phyloP scores from a whole-genome alignment of 2,113 vertebrate species.

The Malurus alboscapulatus region DNA sequence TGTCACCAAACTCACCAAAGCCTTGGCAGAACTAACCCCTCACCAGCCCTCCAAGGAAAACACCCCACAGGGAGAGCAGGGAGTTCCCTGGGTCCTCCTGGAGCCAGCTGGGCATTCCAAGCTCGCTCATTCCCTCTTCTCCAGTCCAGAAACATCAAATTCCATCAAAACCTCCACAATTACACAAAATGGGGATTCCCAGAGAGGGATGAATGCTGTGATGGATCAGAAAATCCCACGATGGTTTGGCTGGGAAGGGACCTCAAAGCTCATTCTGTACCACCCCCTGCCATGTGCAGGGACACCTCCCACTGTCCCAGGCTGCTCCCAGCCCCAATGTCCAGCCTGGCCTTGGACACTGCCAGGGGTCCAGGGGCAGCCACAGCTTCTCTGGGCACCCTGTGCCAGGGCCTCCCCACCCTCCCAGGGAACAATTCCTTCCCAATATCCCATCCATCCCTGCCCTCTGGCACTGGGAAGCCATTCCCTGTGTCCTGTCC shows the following conservation, averaged over 20 bases:
- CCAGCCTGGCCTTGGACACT: neutral
- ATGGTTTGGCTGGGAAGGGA: fast-evolving
- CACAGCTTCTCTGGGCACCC: neutral
- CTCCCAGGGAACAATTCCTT: neutral
- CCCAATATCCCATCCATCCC: neutral
- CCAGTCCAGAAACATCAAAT: neutral
- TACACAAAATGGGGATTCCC: fast-evolving
- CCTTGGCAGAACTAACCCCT: fast-evolving
- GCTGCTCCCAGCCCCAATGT: neutral
- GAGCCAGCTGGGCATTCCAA: neutral
- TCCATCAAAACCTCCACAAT: fast-evolving
- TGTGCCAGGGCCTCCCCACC: neutral
- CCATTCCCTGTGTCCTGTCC: neutral
- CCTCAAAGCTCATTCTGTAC: fast-evolving
- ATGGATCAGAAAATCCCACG: neutral
- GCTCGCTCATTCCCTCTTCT: neutral
- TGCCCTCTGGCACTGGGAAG: neutral
- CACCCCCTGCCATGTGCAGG: neutral
- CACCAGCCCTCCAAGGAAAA: fast-evolving
- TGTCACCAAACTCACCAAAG: neutral
- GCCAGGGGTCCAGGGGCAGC: neutral
- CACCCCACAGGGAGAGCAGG: fast-evolving
- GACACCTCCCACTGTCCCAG: neutral
- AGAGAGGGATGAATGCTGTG: fast-evolving
- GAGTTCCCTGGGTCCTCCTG: neutral